Conservation (phyloP, 2,888 invertebrate species). For the Crocallis elinguaria region DNA sequence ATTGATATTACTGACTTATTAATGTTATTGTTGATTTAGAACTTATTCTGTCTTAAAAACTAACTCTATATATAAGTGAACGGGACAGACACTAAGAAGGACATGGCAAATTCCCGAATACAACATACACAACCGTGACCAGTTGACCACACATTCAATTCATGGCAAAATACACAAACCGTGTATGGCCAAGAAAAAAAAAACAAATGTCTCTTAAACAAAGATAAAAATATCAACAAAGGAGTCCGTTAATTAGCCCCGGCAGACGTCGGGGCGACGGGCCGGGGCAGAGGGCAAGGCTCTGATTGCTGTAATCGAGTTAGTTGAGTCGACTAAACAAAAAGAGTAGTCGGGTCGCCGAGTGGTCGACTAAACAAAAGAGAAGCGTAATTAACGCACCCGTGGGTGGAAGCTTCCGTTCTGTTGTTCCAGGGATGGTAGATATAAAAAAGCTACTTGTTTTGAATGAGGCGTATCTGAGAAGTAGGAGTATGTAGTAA, state of each 20-base stretch:
- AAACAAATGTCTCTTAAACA: slow-evolving; percentile 11
- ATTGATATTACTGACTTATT: too few relatives aligned
- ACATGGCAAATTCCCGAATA: too few relatives aligned
- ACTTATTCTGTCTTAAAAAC: too few relatives aligned
- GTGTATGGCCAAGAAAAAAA: too few relatives aligned
- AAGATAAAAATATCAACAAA: slow-evolving; percentile 32
- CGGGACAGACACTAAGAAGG: too few relatives aligned
- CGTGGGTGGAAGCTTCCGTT: slow-evolving; percentile 74
- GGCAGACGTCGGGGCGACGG: slow-evolving; percentile 63
- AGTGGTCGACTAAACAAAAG: slow-evolving; percentile 78
- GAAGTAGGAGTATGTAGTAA: too few relatives aligned
- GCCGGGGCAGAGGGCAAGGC: slow-evolving; percentile 70
- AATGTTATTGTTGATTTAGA: too few relatives aligned
- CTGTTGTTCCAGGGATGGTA: slow-evolving; percentile 34
- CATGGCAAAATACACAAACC: too few relatives aligned
- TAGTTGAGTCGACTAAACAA: slow-evolving; percentile 75
- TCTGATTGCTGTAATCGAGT: slow-evolving; percentile 81
- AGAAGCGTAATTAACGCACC: slow-evolving; percentile 71
- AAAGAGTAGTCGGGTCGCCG: slow-evolving; percentile 62
- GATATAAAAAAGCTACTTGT: slow-evolving; percentile 1
- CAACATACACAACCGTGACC: too few relatives aligned
- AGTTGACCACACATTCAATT: too few relatives aligned
- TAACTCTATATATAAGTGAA: too few relatives aligned
- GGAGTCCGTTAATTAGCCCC: slow-evolving; percentile 42
- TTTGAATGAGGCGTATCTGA: too few relatives aligned